Conservation (phyloP, 1,140 invertebrate species). For the Melanaphis sacchari region DNA sequence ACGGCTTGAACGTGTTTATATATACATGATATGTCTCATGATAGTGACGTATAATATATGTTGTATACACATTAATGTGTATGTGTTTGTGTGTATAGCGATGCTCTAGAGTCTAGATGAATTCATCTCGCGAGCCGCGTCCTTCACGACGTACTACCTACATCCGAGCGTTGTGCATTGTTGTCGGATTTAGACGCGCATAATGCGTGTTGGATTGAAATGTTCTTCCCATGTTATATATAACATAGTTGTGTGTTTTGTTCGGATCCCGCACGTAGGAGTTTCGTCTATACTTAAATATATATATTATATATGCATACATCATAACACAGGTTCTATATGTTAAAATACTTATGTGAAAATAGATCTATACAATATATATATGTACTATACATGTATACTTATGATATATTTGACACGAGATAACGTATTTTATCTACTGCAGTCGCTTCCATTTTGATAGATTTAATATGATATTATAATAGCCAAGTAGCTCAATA, state of each 20-base stretch:
- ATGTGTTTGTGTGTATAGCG: neutral
- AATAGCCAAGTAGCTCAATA: no score
- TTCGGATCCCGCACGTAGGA: neutral
- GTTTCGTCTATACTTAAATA: neutral
- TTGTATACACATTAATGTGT: neutral
- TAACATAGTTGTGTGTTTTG: neutral
- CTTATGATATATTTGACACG: no score
- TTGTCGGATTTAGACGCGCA: slow-evolving; percentile 17
- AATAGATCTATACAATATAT: neutral
- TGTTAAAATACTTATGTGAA: neutral
- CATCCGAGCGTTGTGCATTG: slow-evolving; percentile 32
- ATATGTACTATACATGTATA: neutral
- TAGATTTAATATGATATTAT: no score
- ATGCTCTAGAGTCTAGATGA: slow-evolving; percentile 2
- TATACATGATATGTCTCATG: neutral
- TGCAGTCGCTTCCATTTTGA: no score
- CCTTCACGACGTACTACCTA: neutral
- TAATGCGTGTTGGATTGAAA: slow-evolving; percentile 26
- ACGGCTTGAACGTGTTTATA: neutral
- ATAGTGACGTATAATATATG: neutral
- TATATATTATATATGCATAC: neutral
- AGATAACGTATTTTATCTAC: no score
- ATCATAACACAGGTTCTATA: neutral
- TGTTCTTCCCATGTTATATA: neutral
- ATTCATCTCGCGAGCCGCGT: neutral